Evolutionary conservation across 1,140 invertebrate genomes (phyloP).

Genomic region (Cheumatopsyche charites): DNA sequence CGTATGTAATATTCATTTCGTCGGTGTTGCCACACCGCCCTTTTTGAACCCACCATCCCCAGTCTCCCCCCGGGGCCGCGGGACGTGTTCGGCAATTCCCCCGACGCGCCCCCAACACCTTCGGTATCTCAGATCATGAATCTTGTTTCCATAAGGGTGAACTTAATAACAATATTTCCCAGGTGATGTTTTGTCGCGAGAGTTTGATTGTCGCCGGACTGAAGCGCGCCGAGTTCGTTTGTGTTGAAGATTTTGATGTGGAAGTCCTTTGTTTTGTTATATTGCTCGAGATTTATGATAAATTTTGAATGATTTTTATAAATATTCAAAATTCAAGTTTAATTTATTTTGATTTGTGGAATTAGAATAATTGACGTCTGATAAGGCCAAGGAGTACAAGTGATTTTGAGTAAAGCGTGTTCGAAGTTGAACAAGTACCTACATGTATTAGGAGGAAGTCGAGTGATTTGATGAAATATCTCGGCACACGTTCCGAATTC

Average conservation of each 20-base stretch:
- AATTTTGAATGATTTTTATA: too few relatives aligned
- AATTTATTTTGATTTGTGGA: too few relatives aligned
- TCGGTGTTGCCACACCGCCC: conserved; percentile 24
- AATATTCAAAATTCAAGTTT: too few relatives aligned
- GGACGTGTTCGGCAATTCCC: conserved; percentile 46
- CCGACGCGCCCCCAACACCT: conserved; percentile 38
- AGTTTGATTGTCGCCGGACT: conserved; percentile 35
- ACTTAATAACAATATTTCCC: conserved; percentile 47
- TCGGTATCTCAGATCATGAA: conserved; percentile 46
- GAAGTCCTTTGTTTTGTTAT: neutral
- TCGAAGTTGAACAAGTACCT: too few relatives aligned
- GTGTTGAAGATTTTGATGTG: neutral
- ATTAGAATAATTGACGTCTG: too few relatives aligned
- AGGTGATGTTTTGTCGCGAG: conserved; percentile 41
- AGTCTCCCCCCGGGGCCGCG: conserved; percentile 28
- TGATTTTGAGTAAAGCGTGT: too few relatives aligned
- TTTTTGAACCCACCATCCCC: neutral
- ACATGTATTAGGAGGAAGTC: too few relatives aligned
- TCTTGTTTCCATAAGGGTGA: conserved; percentile 45
- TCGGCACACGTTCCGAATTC: too few relatives aligned
- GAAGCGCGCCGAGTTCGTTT: neutral
- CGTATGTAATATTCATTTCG: conserved; percentile 40
- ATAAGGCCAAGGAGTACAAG: too few relatives aligned
- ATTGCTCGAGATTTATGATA: too few relatives aligned
- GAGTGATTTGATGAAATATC: too few relatives aligned